phyloP scores from a whole-genome alignment of 2,888 invertebrate genomes.

The Metacarcinus magister region DNA sequence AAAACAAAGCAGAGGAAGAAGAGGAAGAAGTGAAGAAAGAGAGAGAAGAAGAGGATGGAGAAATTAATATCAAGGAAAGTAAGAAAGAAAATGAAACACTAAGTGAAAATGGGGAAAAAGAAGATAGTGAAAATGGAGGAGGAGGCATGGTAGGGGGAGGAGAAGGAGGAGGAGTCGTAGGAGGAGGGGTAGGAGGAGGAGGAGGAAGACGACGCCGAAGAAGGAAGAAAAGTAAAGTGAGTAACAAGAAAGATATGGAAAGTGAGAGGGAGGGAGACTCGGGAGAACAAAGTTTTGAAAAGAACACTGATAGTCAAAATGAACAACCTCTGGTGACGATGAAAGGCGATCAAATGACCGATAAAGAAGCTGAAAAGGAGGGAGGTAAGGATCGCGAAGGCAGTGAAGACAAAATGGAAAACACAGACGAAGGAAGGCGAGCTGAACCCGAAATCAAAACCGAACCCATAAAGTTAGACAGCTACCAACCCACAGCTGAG shows the following conservation, averaged over 20 bases:
- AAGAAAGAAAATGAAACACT: background rate
- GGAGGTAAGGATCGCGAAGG: background rate
- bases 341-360: background rate
- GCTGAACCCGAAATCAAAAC: background rate
- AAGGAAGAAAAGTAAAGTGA: background rate
- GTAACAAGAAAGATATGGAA: background rate
- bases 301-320: background rate
- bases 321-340: background rate
- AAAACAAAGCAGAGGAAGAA: background rate
- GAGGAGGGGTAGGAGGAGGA: background rate
- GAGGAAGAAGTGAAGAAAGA: background rate
- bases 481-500: background rate
- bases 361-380: background rate
- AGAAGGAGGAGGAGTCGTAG: background rate
- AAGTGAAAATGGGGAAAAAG: background rate
- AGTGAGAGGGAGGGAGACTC: conserved; percentile 11
- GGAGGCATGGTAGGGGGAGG: background rate
- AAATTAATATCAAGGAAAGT: background rate
- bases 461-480: background rate
- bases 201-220: conserved; percentile 39
- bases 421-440: background rate
- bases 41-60: background rate
- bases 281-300: background rate
- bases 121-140: conserved; percentile 27
- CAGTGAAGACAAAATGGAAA: background rate